Evolutionary conservation across 35 echinoderm and acorn worm genomes (phyloP), one percentile per base, ranked within the genome.

Genomic region (Acanthaster planci): DNA sequence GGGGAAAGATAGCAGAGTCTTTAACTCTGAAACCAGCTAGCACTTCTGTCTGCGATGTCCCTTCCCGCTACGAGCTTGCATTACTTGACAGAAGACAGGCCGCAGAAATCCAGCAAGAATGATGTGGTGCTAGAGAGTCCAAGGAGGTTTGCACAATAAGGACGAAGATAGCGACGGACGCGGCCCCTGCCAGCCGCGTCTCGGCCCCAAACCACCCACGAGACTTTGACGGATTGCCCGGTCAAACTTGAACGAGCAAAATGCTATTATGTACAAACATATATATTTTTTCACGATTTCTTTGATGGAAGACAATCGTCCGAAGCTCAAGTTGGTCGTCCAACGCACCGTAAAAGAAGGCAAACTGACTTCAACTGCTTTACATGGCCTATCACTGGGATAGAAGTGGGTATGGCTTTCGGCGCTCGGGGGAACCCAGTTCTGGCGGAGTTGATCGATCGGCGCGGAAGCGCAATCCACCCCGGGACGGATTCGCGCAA

Each of bases 281-380:
- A 26, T 14, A 27, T 72, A 26, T 26, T 27, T 26, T 31, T 14
- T 29, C 30, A 16, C 30, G 10, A 72, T 26, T 72, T 72, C 64
- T 72, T 72, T 72, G 64, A 72, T 72, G 64, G 64, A 72, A 72
- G 34, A 72, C 64, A 29, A 72, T 72, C 64, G 64, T 72, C 23
- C 64, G 64, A 72, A 72, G 64, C 64, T 72, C 64, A 72, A 72
- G 64, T 29, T 34, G 14, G 64, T 10, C 23, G 64, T 21, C 7
- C 30, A 72, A 72, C 64, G 23, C 2, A 35, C 8, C 18, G 34
- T 27, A 60, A 60, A 19, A 30, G 30, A 26, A 23, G 14, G 14
- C 14, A 72, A 14, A 27, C 7, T 72, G 64, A 72, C 19, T 72
- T 72, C 10, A 6, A 12, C 42, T 12, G 42, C 4, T 12, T 47